Evolutionary conservation across 2,113 vertebrate genomes (phyloP), one percentile per base, ranked within the genome.

Genomic region (Cheilinus undulatus): DNA sequence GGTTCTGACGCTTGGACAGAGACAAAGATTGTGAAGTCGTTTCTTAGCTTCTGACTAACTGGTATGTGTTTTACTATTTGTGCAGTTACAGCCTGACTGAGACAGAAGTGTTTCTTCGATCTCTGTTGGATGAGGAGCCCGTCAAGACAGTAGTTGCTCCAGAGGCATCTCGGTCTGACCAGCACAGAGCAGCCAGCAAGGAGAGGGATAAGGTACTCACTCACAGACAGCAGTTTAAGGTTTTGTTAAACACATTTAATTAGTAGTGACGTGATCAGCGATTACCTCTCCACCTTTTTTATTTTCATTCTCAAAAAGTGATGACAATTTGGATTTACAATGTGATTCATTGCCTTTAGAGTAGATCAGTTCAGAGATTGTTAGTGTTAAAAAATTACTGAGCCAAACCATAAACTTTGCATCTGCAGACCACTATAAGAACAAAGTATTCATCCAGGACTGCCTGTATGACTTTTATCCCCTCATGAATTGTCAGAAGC

Each of bases 71-170:
- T 19, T 1, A 17, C 19, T 15, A 9, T 70, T 12, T 73, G 66
- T 86, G 62, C 82, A 99, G 97, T 87, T 97, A 97, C 86, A 96
- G 89, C 69, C 93, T 99, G 89, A 93, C 92, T 38, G 94, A 96
- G 75, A 98, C 98, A 0, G 93, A 96, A 77, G 93, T 96, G 24
- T 99, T 98, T 89, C 89, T 99, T 72, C 95, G 90, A 65, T 95
- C 94, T 63, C 87, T 99, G 22, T 89, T 99, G 85, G 95, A 96
- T 46, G 94, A 95, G 80, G 96, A 93, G 54, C 97, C 96, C 17
- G 96, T 96, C 58, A 97, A 95, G 93, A 98, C 94, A 7, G 96
- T 99, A 50, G 83, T 97, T 56, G 97, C 97, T 12, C 93, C 93
- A 78, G 96, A 96, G 75, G 36, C 66, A 78, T 93, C 94, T 56